These are phyloP conservation scores for Bagarius yarrelli DNA, from an alignment of 2,113 vertebrate species.

Conservation along the genomic window DNA sequence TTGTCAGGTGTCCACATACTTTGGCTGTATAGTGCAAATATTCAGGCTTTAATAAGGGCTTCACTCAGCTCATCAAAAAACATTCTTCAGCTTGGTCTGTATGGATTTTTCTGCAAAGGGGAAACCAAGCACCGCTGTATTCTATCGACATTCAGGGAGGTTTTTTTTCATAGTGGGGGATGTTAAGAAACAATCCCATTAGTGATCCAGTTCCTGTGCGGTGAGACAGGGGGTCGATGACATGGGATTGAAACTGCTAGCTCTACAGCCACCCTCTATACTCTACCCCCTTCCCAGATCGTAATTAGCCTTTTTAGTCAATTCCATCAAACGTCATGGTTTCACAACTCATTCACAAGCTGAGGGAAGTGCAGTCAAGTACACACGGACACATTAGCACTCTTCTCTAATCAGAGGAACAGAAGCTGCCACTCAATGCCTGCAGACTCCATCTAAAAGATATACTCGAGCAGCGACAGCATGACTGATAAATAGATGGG, in stretches of 20 bases:
- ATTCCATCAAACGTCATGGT: constrained; percentile 15
- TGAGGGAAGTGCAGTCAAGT: constrained; percentile 3
- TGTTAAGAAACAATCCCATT: constrained; percentile 27
- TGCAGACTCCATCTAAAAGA: constrained; percentile 37
- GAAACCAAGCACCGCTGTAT: constrained; percentile 11
- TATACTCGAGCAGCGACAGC: constrained; percentile 28
- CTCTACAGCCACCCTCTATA: not conserved
- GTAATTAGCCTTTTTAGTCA: constrained; percentile 37
- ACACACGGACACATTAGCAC: constrained; percentile 10
- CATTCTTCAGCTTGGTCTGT: constrained; percentile 18
- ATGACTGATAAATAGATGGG: constrained; percentile 50
- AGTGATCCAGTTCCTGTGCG: not conserved
- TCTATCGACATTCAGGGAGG: not conserved
- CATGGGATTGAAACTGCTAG: not conserved
- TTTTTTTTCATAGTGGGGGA: not conserved
- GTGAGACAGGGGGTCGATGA: too few species aligned
- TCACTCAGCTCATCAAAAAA: not conserved
- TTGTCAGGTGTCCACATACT: not conserved
- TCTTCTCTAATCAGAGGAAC: constrained; percentile 25
- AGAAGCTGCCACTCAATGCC: constrained; percentile 26
- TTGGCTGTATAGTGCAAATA: not conserved
- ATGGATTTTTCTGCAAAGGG: constrained; percentile 14
- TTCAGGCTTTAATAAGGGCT: not conserved
- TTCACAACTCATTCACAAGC: constrained; percentile 13
- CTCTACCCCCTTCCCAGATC: constrained; percentile 1